These are phyloP conservation scores for Recurvirostra avosetta DNA, from an alignment of 2,113 vertebrate species.

Conservation along the genomic window DNA sequence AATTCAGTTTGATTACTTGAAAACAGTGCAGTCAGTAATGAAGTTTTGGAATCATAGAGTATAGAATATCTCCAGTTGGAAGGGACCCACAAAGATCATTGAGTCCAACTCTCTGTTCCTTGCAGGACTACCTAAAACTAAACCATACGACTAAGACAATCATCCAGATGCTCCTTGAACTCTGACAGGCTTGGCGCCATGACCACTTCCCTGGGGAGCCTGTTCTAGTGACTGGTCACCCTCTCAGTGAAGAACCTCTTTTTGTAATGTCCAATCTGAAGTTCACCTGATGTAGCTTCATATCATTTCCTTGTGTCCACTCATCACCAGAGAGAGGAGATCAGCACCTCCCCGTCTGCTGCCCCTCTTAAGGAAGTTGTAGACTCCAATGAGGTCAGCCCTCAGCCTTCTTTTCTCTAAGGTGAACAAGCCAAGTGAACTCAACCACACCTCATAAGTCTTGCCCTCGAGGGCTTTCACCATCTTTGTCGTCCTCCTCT, in stretches of 20 bases:
- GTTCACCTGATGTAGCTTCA: not conserved
- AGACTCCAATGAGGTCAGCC: not conserved
- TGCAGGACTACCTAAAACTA: not conserved
- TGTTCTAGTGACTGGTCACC: fast-evolving
- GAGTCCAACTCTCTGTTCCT: not conserved
- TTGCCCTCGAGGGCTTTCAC: not conserved
- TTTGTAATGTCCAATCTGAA: not conserved
- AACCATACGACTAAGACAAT: not conserved
- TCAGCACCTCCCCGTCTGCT: not conserved
- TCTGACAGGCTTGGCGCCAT: not conserved
- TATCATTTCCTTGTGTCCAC: not conserved
- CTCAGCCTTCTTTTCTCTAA: not conserved
- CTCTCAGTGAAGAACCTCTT: not conserved
- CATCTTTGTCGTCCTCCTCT: not conserved
- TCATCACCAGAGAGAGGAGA: not conserved
- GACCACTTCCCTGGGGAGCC: not conserved
- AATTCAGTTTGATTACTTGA: not conserved
- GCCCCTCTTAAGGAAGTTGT: not conserved
- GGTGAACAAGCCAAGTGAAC: not conserved
- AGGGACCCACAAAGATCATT: not conserved
- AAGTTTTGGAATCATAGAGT: not conserved
- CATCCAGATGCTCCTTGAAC: not conserved
- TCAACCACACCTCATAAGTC: not conserved
- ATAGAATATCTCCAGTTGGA: not conserved
- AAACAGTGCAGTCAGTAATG: not conserved